Evolutionary conservation across 1,140 invertebrate genomes (phyloP), one percentile per base, ranked within the genome.

Genomic region (Daktulosphaira vitifoliae): DNA sequence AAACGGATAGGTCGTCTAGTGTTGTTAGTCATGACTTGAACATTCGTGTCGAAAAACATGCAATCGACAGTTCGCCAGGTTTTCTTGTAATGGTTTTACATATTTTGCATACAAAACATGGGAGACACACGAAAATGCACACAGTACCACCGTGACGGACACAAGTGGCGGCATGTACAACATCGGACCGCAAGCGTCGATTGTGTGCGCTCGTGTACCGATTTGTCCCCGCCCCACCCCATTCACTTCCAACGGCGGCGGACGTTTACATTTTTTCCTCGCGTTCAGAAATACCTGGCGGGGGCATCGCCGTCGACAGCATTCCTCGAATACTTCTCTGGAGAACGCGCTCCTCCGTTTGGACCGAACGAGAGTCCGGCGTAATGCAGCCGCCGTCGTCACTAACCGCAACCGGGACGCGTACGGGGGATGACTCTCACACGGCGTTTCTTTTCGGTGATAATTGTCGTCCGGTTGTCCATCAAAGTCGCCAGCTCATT

Each of bases 251-350:
- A 11, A 33, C 29, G 5, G 29, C 29, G 5, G 29, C 29, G 15
- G 16, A 44, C 39, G 39, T 44, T 59, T 22, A 29, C 39, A 44
- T 59, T 59, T 56, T 56, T 56, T 26, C n/a, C 15, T 44, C n/a
- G 1, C 2, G 7, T 56, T 25, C 54, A 20, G 29, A 11, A 33
- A 33, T 33, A 18, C 22, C 23, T 18, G 7, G 9, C 20, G 29
- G 37, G 7, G 33, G 20, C 38, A 25, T 18, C 23, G 54, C 25
- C 52, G 13, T 18, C 22, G 54, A 59, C 54, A 16, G 54, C 54
- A 59, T 59, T 59, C 54, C 54, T 9, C 9, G 25, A 37, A 44
- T 59, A 44, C 18, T 59, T 59, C 54, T 5, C 38, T 20, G 53
- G 53, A 16, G 38, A 42, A 42, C 23, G 22, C 20, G 52, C 52